These are phyloP conservation scores for Ctenochaetus hawaiiensis DNA, from an alignment of 2,797 vertebrate genomes.

Conservation along the genomic window DNA sequence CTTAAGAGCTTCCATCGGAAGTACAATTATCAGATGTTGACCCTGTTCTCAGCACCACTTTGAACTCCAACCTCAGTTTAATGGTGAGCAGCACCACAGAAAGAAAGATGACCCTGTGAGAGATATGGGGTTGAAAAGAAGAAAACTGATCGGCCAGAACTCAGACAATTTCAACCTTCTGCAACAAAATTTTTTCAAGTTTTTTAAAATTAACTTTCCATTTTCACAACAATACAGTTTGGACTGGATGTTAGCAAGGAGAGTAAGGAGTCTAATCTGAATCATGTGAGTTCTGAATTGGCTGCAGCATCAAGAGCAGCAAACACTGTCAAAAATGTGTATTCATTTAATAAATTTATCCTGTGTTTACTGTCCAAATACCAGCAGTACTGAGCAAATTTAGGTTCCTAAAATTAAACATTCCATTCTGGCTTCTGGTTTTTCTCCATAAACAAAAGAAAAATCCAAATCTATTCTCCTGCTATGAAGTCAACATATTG, in stretches of 20 bases:
- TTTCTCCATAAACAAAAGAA: background rate
- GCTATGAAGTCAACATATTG: conserved; percentile 54
- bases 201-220: conserved; percentile 64
- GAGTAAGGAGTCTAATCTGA: conserved; percentile 27
- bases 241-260: conserved; percentile 53
- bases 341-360: conserved; percentile 31
- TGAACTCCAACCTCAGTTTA: conserved; percentile 49
- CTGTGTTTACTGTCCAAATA: conserved; percentile 9
- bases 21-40: conserved; percentile 36
- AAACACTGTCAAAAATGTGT: conserved; percentile 29
- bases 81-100: background rate
- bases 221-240: conserved; percentile 65
- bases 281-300: conserved; percentile 37
- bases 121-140: conserved; percentile 25
- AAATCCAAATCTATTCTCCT: background rate
- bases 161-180: conserved; percentile 52
- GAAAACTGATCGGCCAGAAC: conserved; percentile 61
- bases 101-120: conserved; percentile 28
- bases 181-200: conserved; percentile 3
- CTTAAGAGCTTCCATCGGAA: conserved; percentile 16
- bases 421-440: background rate
- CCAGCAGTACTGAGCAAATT: background rate
- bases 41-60: conserved; percentile 42
- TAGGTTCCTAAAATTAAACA: background rate
- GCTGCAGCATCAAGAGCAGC: conserved; percentile 32